These are phyloP conservation scores for Goniozus legneri DNA, from an alignment of 1,140 invertebrate genomes.

Conservation along the genomic window DNA sequence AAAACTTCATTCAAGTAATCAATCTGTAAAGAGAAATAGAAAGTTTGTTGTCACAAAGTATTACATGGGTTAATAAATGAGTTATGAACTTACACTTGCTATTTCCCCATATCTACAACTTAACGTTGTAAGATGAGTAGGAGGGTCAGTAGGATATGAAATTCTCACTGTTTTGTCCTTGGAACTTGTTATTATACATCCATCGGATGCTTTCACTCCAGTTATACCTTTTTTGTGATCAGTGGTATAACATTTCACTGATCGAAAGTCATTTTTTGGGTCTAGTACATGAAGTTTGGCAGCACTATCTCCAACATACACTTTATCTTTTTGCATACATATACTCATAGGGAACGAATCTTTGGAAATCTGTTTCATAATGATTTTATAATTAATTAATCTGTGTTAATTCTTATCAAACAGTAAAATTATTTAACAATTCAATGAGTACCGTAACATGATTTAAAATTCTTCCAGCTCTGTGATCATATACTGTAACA, in stretches of 20 bases:
- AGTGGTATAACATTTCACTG: slow-evolving; percentile 34
- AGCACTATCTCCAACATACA: slow-evolving; percentile 40
- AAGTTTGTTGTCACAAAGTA: background rate
- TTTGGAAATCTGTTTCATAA: slow-evolving; percentile 30
- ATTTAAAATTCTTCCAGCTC: slow-evolving; percentile 31
- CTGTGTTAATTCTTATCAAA: background rate
- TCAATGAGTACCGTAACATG: slow-evolving; percentile 31
- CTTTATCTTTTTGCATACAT: slow-evolving; percentile 29
- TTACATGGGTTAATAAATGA: slow-evolving; percentile 2
- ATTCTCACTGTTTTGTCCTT: slow-evolving; percentile 42
- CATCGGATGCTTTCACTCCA: slow-evolving; percentile 32
- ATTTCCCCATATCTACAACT: slow-evolving; percentile 35
- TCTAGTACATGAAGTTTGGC: slow-evolving; percentile 40
- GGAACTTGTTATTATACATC: slow-evolving; percentile 44
- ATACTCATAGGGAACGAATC: slow-evolving; percentile 43
- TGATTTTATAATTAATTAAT: background rate
- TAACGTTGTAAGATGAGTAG: slow-evolving; percentile 29
- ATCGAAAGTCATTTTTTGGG: slow-evolving; percentile 35
- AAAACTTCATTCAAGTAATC: slow-evolving; percentile 42
- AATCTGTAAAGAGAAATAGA: slow-evolving; percentile 27
- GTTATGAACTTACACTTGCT: slow-evolving; percentile 39
- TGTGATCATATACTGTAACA: slow-evolving; percentile 43
- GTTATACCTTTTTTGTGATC: slow-evolving; percentile 40
- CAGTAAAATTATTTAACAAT: background rate
- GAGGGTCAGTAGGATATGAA: slow-evolving; percentile 42